phyloP scores from a whole-genome alignment of 2,888 invertebrate species.

The Cosmorhoe ocellata region DNA sequence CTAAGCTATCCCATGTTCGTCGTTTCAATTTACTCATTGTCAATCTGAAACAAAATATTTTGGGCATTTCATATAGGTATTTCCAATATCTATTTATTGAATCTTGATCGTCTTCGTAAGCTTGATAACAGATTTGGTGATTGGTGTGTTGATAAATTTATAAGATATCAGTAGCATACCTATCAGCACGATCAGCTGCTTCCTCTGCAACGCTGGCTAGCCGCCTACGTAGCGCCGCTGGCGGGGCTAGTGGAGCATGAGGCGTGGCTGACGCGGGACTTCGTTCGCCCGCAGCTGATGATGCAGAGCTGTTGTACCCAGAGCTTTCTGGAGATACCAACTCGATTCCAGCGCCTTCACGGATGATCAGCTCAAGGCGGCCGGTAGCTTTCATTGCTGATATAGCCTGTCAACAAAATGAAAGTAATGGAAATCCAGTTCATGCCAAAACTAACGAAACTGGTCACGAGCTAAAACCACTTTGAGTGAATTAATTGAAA shows the following conservation, averaged over 20 bases:
- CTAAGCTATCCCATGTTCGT: conserved; percentile 84
- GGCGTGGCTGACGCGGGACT: conserved; percentile 81
- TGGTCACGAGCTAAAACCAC: too few relatives aligned
- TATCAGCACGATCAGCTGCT: conserved; percentile 83
- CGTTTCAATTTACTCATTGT: conserved; percentile 72
- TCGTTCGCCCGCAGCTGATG: conserved; percentile 88
- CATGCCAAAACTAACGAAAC: background rate
- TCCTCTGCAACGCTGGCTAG: conserved; percentile 90
- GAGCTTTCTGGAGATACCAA: conserved; percentile 91
- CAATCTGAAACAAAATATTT: conserved; percentile 48
- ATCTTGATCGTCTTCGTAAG: too few relatives aligned
- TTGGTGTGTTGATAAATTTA: too few relatives aligned
- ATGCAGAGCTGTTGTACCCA: conserved; percentile 93
- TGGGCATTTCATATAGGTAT: too few relatives aligned
- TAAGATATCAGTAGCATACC: too few relatives aligned
- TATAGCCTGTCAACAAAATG: conserved; percentile 83
- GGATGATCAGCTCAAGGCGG: conserved; percentile 88
- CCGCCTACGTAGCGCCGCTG: conserved; percentile 85
- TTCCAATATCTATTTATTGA: too few relatives aligned
- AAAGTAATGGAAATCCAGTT: too few relatives aligned
- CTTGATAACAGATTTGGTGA: too few relatives aligned
- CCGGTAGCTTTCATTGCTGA: conserved; percentile 90
- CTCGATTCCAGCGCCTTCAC: conserved; percentile 90
- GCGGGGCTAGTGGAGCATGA: conserved; percentile 63
- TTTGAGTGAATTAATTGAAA: too few relatives aligned